phyloP scores from a whole-genome alignment of 2,113 vertebrate species.

The Actenoides hombroni region DNA sequence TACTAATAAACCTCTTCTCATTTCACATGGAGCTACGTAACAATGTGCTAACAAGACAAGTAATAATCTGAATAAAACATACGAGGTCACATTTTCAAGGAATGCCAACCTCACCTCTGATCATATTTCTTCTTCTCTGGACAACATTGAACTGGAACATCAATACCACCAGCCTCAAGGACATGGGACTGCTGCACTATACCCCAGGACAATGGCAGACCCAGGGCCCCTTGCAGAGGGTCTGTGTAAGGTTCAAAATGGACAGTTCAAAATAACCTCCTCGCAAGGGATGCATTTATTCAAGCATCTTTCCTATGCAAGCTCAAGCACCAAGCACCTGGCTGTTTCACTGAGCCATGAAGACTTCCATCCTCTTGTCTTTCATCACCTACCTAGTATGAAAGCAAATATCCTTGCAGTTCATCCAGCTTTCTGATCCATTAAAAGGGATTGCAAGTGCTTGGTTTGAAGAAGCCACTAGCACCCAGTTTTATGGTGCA shows the following conservation, averaged over 20 bases:
- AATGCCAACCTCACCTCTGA: neutral
- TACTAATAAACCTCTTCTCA: neutral
- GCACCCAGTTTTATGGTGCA: neutral
- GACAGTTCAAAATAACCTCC: neutral
- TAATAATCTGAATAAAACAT: neutral
- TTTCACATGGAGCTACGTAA: neutral
- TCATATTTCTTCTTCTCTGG: neutral
- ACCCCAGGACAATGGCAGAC: neutral
- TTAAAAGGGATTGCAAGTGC: neutral
- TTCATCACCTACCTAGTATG: neutral
- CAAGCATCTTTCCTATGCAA: neutral
- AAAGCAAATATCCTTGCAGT: neutral
- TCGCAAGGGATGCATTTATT: neutral
- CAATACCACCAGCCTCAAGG: neutral
- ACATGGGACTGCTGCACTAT: accelerated
- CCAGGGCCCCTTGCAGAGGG: neutral
- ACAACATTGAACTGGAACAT: neutral
- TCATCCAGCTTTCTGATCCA: neutral
- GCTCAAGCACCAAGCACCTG: accelerated
- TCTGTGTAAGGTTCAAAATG: neutral
- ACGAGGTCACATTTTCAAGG: neutral
- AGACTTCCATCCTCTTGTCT: neutral
- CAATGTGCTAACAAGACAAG: neutral
- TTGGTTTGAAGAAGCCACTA: neutral
- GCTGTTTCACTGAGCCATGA: neutral